These are phyloP conservation scores for Calephelis perditalis DNA, from an alignment of 2,888 invertebrate species.

Conservation along the genomic window DNA sequence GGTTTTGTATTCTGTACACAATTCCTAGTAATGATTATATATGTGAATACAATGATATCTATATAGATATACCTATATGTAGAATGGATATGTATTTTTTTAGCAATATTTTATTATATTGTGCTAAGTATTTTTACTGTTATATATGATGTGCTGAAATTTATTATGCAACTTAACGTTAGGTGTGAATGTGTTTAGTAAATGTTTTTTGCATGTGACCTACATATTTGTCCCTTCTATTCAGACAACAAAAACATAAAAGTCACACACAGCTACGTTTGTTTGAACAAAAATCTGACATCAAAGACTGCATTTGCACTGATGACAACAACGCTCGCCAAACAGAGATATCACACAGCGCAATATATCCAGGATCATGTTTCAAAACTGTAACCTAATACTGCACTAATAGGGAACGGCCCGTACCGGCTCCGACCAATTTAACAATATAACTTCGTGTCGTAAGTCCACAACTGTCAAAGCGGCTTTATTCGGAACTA, in stretches of 20 bases:
- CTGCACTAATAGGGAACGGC: constrained; percentile 26
- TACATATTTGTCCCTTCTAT: background rate
- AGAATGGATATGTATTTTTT: too few species aligned
- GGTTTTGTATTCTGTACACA: too few species aligned
- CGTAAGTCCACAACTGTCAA: constrained; percentile 33
- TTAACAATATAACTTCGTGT: constrained; percentile 28
- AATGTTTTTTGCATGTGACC: too few species aligned
- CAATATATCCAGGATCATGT: constrained; percentile 12
- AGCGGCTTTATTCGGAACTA: constrained; percentile 28
- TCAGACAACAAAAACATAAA: background rate
- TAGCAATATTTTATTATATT: too few species aligned
- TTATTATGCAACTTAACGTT: too few species aligned
- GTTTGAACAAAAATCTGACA: background rate
- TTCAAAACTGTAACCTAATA: constrained; percentile 27
- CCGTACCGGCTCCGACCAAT: constrained; percentile 29
- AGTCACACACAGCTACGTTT: constrained; percentile 1
- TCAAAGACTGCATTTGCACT: background rate
- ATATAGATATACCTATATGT: too few species aligned
- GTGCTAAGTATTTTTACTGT: too few species aligned
- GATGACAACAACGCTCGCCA: background rate
- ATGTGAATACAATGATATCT: too few species aligned
- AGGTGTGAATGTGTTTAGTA: too few species aligned
- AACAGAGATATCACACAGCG: background rate
- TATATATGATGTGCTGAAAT: too few species aligned
- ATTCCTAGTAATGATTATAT: too few species aligned